phyloP scores from a whole-genome alignment of 2,888 invertebrate genomes.

The Rhaphigaster nebulosa region DNA sequence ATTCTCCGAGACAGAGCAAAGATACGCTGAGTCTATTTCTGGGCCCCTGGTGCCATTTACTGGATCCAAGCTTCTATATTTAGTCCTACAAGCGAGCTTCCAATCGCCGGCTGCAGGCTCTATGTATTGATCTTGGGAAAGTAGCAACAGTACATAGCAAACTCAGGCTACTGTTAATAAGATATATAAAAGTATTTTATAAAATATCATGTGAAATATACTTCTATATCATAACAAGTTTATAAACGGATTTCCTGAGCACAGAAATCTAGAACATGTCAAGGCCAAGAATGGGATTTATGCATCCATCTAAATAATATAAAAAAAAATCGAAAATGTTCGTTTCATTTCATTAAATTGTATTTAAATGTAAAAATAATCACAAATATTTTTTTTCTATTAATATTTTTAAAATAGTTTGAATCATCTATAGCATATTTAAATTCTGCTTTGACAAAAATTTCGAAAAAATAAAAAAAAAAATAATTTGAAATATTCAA shows the following conservation, averaged over 20 bases:
- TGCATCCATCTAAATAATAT: too few relatives aligned
- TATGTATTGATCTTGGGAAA: neutral
- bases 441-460: too few relatives aligned
- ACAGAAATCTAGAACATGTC: neutral
- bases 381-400: too few relatives aligned
- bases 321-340: too few relatives aligned
- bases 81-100: neutral
- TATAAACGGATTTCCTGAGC: neutral
- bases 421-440: too few relatives aligned
- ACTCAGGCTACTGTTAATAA: neutral
- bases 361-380: too few relatives aligned
- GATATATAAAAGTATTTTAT: neutral
- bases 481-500: too few relatives aligned
- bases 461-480: too few relatives aligned
- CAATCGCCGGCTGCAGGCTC: neutral
- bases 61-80: slow-evolving; percentile 1
- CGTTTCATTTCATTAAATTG: too few relatives aligned
- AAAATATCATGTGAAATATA: neutral
- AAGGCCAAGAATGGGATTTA: neutral
- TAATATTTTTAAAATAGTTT: too few relatives aligned
- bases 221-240: neutral
- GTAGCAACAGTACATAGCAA: neutral
- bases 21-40: neutral
- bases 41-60: neutral
- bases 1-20: slow-evolving; percentile 15